A percentile compares a stretch with the other conserved stretches of the same genome.
Evolutionary conservation across 2,113 vertebrate genomes (phyloP).

Genomic region (Cynopterus brachyotis): DNA sequence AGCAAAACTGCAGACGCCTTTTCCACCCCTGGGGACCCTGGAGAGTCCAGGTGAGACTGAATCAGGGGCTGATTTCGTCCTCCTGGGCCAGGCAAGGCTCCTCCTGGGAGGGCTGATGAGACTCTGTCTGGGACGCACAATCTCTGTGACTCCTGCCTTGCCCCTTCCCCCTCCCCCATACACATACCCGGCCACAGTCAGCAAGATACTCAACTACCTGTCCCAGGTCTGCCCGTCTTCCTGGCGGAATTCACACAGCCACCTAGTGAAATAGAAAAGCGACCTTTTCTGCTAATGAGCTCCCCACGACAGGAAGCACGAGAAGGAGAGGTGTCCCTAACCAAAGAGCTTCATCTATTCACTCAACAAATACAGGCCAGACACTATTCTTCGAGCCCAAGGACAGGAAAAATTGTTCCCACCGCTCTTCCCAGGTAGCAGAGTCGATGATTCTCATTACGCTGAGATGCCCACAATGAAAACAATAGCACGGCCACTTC

Average conservation of each 20-base stretch:
- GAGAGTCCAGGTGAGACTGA: not conserved
- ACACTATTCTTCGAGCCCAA: not conserved
- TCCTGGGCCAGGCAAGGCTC: fast-evolving
- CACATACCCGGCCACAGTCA: not conserved
- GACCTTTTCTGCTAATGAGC: not conserved
- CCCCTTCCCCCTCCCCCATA: not conserved
- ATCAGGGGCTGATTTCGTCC: not conserved
- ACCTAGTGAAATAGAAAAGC: not conserved
- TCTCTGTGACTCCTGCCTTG: not conserved
- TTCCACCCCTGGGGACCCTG: not conserved
- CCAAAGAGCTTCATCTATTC: not conserved
- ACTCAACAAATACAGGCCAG: not conserved
- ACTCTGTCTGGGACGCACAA: not conserved
- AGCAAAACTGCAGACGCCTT: fast-evolving
- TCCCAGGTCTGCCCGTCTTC: not conserved
- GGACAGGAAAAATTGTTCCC: not conserved
- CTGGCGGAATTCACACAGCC: not conserved
- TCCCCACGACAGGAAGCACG: no score
- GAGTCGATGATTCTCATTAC: not conserved
- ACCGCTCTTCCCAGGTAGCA: not conserved
- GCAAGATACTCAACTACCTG: not conserved
- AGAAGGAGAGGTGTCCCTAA: not conserved
- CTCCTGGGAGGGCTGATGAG: not conserved
- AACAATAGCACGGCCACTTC: not conserved
- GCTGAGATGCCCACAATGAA: not conserved